Conservation (phyloP, 1,140 invertebrate genomes). For the Zaprionus davidi region DNA sequence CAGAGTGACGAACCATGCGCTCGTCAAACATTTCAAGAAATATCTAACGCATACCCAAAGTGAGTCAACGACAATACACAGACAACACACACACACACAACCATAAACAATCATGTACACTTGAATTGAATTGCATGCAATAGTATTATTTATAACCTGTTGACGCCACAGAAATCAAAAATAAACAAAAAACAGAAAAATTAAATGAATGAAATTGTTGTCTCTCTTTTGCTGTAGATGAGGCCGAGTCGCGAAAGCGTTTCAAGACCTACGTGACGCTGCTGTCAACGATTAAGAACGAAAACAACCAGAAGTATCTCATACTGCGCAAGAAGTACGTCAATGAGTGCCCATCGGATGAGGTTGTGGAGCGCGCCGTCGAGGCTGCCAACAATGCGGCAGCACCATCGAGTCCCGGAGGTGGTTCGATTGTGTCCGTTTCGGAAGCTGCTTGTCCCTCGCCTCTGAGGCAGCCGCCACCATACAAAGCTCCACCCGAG, state of each 20-base stretch:
- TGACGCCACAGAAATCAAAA: slow-evolving; percentile 30
- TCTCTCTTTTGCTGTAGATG: slow-evolving; percentile 67
- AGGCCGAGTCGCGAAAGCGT: slow-evolving; percentile 92
- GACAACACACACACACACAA: not conserved
- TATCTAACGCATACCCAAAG: slow-evolving; percentile 88
- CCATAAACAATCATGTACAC: not conserved
- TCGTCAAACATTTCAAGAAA: slow-evolving; percentile 94
- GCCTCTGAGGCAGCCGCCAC: slow-evolving; percentile 86
- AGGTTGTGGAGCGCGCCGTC: slow-evolving; percentile 83
- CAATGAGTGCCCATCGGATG: slow-evolving; percentile 84
- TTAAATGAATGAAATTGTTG: slow-evolving; percentile 9
- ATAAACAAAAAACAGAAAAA: not conserved
- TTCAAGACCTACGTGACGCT: slow-evolving; percentile 97
- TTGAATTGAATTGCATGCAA: slow-evolving; percentile 1
- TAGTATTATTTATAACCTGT: slow-evolving; percentile 55
- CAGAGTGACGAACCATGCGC: slow-evolving; percentile 93
- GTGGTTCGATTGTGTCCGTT: slow-evolving; percentile 67
- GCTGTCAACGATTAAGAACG: slow-evolving; percentile 92
- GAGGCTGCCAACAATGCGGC: slow-evolving; percentile 65
- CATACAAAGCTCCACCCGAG: slow-evolving; percentile 88
- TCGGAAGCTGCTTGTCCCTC: slow-evolving; percentile 44
- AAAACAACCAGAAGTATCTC: slow-evolving; percentile 93
- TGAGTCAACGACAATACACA: slow-evolving; percentile 65
- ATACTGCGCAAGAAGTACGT: slow-evolving; percentile 92
- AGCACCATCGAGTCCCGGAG: slow-evolving; percentile 68